Conservation (phyloP, 1,140 invertebrate genomes). For the Prorops nasuta region DNA sequence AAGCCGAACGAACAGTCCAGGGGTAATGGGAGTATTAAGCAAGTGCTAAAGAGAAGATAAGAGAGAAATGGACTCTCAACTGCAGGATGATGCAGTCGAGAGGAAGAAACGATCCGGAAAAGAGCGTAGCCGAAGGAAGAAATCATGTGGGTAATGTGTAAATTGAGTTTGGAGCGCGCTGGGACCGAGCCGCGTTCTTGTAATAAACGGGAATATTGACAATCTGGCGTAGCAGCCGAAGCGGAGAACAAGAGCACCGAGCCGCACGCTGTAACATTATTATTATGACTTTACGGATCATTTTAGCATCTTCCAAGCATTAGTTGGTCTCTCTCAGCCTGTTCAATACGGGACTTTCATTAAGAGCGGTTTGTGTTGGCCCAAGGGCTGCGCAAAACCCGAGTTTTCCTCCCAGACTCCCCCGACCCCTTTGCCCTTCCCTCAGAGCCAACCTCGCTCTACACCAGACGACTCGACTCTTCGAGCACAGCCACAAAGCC, state of each 20-base stretch:
- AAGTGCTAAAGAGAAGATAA: no score
- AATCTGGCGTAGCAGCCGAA: not conserved
- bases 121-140: no score
- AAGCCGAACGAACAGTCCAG: no score
- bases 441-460: slow-evolving; percentile 2
- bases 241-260: not conserved
- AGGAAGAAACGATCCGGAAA: no score
- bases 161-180: slow-evolving; percentile 3
- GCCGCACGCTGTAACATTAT: not conserved
- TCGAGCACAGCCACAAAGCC: no score
- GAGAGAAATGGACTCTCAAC: no score
- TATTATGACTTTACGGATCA: slow-evolving; percentile 20
- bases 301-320: slow-evolving; percentile 13
- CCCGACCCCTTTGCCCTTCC: not conserved
- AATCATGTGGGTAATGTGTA: slow-evolving; percentile 6
- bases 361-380: slow-evolving; percentile 7
- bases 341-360: slow-evolving; percentile 16
- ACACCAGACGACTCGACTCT: not conserved
- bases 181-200: no score
- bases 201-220: slow-evolving; percentile 25
- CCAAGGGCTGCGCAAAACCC: no score
- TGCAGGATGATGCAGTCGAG: no score
- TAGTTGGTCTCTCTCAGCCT: not conserved
- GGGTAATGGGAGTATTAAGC: no score
- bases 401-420: no score